Conservation (phyloP, 2,797 vertebrate genomes). For the Numenius phaeopus region DNA sequence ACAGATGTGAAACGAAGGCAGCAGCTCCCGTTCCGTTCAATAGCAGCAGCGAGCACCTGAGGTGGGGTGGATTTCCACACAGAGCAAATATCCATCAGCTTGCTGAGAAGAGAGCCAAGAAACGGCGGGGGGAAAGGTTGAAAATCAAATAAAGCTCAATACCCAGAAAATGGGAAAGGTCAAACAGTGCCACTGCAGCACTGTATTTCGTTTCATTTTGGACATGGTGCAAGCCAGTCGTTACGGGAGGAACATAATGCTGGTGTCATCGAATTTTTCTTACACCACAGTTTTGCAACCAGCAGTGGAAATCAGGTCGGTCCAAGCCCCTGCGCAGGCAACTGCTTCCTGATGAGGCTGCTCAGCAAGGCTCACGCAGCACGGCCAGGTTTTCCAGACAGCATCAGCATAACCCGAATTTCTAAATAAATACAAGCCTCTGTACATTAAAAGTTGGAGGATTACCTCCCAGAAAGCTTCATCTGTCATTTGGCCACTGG, state of each 20-base stretch:
- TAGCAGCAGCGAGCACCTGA: background rate
- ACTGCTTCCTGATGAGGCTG: background rate
- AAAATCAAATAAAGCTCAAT: constrained; percentile 17
- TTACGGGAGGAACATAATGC: background rate
- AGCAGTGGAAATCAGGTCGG: background rate
- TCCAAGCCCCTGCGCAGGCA: background rate
- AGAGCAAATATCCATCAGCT: background rate
- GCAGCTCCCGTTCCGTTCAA: background rate
- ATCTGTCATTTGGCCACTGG: background rate
- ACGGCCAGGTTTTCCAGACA: background rate
- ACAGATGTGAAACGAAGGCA: background rate
- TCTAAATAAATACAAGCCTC: background rate
- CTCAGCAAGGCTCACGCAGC: background rate
- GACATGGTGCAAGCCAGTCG: background rate
- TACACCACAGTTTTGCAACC: background rate
- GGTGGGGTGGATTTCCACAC: background rate
- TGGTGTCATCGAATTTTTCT: background rate
- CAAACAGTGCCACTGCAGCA: background rate
- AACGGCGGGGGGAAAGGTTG: background rate
- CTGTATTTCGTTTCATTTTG: background rate
- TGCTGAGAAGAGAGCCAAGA: background rate
- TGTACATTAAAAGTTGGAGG: no score
- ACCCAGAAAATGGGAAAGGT: background rate
- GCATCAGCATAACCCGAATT: fast-evolving
- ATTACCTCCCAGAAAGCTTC: background rate